Evolutionary conservation across 2,113 vertebrate species (phyloP).

Genomic region (Oreocharis arfaki): DNA sequence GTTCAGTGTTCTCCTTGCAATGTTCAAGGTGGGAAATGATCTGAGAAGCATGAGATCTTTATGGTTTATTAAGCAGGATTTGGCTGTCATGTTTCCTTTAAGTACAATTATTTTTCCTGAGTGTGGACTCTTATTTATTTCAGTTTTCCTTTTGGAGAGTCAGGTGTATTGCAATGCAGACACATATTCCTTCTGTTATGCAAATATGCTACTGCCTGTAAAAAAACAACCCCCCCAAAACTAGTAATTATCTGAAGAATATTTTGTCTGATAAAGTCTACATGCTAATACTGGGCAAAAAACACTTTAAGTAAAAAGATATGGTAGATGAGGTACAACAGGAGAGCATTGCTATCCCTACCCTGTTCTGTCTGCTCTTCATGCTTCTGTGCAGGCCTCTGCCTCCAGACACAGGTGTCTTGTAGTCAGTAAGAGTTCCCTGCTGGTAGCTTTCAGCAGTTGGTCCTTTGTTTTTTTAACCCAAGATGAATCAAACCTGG

Average conservation of each 20-base stretch:
- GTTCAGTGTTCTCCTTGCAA: not conserved
- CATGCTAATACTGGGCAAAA: not conserved
- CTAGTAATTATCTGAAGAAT: not conserved
- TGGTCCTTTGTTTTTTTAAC: slow-evolving; percentile 52
- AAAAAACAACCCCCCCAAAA: not conserved
- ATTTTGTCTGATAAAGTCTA: not conserved
- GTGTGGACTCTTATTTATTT: not conserved
- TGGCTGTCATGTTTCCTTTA: not conserved
- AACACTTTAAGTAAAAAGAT: not conserved
- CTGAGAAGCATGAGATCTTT: not conserved
- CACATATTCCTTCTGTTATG: not conserved
- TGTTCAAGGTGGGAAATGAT: not conserved
- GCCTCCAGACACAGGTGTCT: slow-evolving; percentile 7
- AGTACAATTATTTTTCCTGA: not conserved
- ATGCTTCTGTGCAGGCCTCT: not conserved
- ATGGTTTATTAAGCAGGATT: not conserved
- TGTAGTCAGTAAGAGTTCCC: not conserved
- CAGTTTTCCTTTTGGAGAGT: not conserved
- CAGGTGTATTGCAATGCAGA: not conserved
- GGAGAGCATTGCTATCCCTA: not conserved
- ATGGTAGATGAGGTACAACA: not conserved
- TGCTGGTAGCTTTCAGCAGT: slow-evolving; percentile 63
- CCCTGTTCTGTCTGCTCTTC: not conserved
- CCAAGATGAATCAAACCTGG: slow-evolving; percentile 87
- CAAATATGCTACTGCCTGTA: not conserved